These are phyloP conservation scores for Ornithoptera priamus DNA, from an alignment of 2,888 invertebrate species.

Conservation along the genomic window DNA sequence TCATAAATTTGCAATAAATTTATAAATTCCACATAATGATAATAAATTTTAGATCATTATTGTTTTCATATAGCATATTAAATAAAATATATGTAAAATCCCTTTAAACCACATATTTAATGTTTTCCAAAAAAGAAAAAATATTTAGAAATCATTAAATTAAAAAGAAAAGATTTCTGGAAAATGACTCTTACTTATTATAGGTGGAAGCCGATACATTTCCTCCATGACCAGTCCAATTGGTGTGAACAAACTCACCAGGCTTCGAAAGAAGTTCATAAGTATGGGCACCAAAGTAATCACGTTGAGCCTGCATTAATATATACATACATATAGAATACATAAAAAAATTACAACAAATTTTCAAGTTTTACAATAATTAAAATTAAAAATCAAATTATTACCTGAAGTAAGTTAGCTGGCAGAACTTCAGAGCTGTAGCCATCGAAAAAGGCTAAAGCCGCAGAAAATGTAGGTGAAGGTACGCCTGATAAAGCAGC, in stretches of 20 bases:
- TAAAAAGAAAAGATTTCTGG: not conserved
- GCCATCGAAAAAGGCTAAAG: constrained; percentile 98
- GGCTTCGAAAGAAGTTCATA: constrained; percentile 94
- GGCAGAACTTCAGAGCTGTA: constrained; percentile 92
- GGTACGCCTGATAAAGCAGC: constrained; percentile 91
- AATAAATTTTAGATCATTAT: too few relatives aligned
- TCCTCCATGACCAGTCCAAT: constrained; percentile 99
- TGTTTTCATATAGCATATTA: too few relatives aligned
- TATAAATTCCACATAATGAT: too few relatives aligned
- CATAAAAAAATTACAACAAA: constrained; percentile 19
- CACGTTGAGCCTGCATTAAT: constrained; percentile 89
- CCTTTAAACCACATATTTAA: too few relatives aligned
- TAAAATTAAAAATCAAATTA: constrained; percentile 3
- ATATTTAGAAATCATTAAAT: too few relatives aligned
- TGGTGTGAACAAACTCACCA: constrained; percentile 96
- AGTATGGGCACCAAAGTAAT: constrained; percentile 99
- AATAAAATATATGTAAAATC: too few relatives aligned
- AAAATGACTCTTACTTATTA: constrained; percentile 49
- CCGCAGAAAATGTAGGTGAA: constrained; percentile 94
- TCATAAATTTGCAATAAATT: too few relatives aligned
- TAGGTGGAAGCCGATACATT: constrained; percentile 97
- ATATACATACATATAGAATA: constrained; percentile 23
- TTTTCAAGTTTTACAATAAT: not conserved
- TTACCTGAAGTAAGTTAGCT: constrained; percentile 95
- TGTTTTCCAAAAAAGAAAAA: too few relatives aligned